Evolutionary conservation across 1,140 invertebrate species (phyloP).

Genomic region (Drosophila burlai): DNA sequence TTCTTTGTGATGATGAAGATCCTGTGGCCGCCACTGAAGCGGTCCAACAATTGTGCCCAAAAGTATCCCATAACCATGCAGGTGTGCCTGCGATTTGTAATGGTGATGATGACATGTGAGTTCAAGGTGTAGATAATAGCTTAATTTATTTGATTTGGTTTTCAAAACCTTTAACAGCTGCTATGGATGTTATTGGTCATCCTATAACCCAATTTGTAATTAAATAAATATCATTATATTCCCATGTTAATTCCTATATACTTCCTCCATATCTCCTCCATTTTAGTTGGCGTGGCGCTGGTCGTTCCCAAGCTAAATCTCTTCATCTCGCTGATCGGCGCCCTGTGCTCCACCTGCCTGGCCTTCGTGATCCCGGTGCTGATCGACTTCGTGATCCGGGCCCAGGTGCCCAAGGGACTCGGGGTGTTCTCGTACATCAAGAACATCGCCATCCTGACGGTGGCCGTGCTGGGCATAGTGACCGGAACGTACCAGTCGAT

Average conservation of each 20-base stretch:
- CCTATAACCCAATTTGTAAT: too few relatives aligned
- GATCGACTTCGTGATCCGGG: constrained; percentile 90
- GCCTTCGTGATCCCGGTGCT: constrained; percentile 95
- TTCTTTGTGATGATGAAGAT: constrained; percentile 93
- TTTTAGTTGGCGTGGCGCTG: constrained; percentile 91
- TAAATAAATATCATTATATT: too few relatives aligned
- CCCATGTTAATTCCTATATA: too few relatives aligned
- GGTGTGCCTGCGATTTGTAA: constrained; percentile 72
- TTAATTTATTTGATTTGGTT: not conserved
- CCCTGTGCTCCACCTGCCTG: constrained; percentile 93
- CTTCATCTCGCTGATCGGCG: constrained; percentile 96
- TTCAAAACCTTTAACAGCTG: not conserved
- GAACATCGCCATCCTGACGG: constrained; percentile 88
- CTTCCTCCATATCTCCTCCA: too few relatives aligned
- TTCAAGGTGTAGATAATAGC: not conserved
- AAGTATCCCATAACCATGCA: constrained; percentile 84
- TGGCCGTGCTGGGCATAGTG: constrained; percentile 90
- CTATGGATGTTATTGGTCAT: too few relatives aligned
- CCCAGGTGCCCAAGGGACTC: constrained; percentile 85
- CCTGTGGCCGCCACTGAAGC: constrained; percentile 87
- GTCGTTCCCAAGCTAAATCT: constrained; percentile 93
- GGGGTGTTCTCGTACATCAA: constrained; percentile 86
- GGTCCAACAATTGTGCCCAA: constrained; percentile 86
- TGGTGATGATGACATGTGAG: constrained; percentile 93
- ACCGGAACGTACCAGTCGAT: constrained; percentile 92